Conservation (phyloP, 2,888 invertebrate species). For the Andrena fulva region DNA sequence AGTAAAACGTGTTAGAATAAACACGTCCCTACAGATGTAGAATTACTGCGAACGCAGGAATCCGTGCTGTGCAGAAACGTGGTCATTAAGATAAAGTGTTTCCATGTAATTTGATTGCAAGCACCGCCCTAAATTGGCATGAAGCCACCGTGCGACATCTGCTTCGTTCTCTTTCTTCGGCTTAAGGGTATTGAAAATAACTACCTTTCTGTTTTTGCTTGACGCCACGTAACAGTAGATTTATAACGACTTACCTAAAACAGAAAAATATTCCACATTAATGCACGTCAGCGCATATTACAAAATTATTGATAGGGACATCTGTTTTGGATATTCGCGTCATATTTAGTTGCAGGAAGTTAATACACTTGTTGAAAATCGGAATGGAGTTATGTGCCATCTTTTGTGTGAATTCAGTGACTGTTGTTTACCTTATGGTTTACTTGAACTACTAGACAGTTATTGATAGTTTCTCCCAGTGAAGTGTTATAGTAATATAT, state of each 20-base stretch:
- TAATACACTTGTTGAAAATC: background rate
- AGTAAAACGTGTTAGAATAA: slow-evolving; percentile 31
- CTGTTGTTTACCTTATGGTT: background rate
- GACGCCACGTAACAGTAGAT: slow-evolving; percentile 23
- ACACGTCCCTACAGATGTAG: slow-evolving; percentile 31
- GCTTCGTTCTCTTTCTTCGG: slow-evolving; percentile 73
- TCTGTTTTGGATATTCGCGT: background rate
- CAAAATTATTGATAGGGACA: background rate
- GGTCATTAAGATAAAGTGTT: slow-evolving; percentile 73
- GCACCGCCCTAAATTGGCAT: slow-evolving; percentile 78
- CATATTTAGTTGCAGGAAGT: background rate
- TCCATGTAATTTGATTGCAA: slow-evolving; percentile 69
- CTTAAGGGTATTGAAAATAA: slow-evolving; percentile 64
- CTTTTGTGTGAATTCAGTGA: background rate
- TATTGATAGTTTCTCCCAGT: background rate
- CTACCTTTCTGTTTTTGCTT: slow-evolving; percentile 58
- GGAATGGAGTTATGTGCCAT: too few species aligned
- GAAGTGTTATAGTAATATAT: background rate
- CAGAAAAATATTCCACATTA: slow-evolving; percentile 67
- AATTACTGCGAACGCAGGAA: slow-evolving; percentile 47
- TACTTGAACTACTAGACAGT: background rate
- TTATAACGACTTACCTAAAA: slow-evolving; percentile 76
- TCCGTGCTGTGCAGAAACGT: slow-evolving; percentile 58
- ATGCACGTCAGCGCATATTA: background rate
- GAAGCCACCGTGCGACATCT: slow-evolving; percentile 77